These are phyloP conservation scores for Drosophila kuntzei DNA, from an alignment of 2,888 invertebrate genomes.

Conservation along the genomic window DNA sequence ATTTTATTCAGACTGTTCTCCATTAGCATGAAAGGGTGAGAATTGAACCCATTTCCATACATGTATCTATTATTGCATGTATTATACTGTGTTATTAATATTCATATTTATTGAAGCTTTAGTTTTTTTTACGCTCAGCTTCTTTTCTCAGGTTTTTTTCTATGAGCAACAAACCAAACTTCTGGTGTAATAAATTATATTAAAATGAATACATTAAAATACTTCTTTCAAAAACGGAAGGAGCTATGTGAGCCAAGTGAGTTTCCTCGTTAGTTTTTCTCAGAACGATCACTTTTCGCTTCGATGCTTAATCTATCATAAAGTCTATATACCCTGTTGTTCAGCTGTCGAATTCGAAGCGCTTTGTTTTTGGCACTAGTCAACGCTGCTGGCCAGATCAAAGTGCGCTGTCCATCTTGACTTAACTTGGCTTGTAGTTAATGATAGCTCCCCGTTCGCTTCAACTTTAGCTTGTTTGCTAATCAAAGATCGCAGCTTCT, in stretches of 20 bases:
- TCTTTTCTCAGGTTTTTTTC: no score
- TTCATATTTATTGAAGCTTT: neutral
- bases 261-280: no score
- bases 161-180: no score
- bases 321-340: neutral
- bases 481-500: slow-evolving; percentile 74
- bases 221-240: neutral
- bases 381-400: slow-evolving; percentile 41
- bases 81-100: no score
- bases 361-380: slow-evolving; percentile 54
- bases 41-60: no score
- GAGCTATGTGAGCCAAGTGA: neutral
- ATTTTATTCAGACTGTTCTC: no score
- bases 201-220: neutral
- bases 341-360: neutral
- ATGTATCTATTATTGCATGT: no score
- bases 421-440: slow-evolving; percentile 56
- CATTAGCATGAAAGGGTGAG: no score
- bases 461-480: slow-evolving; percentile 69
- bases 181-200: neutral
- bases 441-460: slow-evolving; percentile 58
- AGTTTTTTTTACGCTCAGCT: neutral
- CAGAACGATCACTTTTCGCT: neutral
- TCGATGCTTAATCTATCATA: neutral
- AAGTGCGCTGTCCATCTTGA: slow-evolving; percentile 57